A percentile compares a stretch with the other conserved stretches of the same genome.
phyloP scores from a whole-genome alignment of 2,888 invertebrate species.

The Hemaris fuciformis region DNA sequence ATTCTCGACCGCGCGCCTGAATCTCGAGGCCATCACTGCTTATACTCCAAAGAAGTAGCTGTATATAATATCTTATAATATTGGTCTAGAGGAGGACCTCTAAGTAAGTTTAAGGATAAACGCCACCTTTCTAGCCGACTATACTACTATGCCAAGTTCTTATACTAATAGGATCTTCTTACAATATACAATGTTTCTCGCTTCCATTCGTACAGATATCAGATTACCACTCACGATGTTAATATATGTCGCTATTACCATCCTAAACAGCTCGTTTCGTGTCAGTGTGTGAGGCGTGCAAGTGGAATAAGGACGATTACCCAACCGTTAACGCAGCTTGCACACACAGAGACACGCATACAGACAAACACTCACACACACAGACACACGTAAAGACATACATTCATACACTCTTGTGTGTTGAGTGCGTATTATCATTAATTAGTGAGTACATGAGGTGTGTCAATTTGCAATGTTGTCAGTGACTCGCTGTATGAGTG shows the following conservation, averaged over 20 bases:
- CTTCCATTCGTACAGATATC: neutral
- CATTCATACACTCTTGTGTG: no score
- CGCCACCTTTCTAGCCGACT: no score
- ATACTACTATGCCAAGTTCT: no score
- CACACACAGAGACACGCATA: neutral
- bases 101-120: no score
- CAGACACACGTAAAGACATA: neutral
- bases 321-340: conserved; percentile 7
- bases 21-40: no score
- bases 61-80: no score
- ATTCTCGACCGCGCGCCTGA: no score
- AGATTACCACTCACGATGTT: neutral
- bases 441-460: conserved; percentile 3
- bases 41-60: no score
- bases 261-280: neutral
- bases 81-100: no score
- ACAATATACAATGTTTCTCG: neutral
- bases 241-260: neutral
- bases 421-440: conserved; percentile 2
- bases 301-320: conserved; percentile 22
- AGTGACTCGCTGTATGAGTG: neutral
- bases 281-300: conserved; percentile 5
- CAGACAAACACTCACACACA: neutral
- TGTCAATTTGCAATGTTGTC: neutral
- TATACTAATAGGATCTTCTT: no score